phyloP scores from a whole-genome alignment of 2,113 vertebrate genomes.

The Prionailurus viverrinus region DNA sequence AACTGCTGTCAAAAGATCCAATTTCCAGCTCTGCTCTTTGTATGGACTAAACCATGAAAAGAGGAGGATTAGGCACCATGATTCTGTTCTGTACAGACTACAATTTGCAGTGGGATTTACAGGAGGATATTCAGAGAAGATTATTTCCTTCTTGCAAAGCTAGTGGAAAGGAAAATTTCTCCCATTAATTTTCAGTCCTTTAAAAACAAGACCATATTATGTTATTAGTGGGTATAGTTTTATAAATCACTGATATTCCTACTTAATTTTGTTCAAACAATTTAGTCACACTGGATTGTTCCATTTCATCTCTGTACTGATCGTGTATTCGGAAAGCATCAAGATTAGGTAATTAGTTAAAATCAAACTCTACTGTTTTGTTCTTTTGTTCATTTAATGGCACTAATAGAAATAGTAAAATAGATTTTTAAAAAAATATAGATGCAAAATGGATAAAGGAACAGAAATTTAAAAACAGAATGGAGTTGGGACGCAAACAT shows the following conservation, averaged over 20 bases:
- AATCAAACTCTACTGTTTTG: constrained; percentile 56
- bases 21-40: constrained; percentile 82
- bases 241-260: constrained; percentile 53
- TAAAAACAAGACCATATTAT: constrained; percentile 67
- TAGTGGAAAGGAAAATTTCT: constrained; percentile 78
- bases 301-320: constrained; percentile 41
- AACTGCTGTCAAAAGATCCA: constrained; percentile 84
- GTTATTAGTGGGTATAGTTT: constrained; percentile 36
- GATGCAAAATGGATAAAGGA: background rate
- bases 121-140: constrained; percentile 81
- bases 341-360: constrained; percentile 62
- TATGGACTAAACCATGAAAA: constrained; percentile 78
- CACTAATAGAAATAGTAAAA: constrained; percentile 38
- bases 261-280: constrained; percentile 57
- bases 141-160: constrained; percentile 80
- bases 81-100: constrained; percentile 75
- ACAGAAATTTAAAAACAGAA: constrained; percentile 42
- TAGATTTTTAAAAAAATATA: background rate
- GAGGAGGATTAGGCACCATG: constrained; percentile 80
- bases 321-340: background rate
- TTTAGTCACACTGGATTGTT: constrained; percentile 31
- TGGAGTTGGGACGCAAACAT: constrained; percentile 27
- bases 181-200: constrained; percentile 77
- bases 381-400: constrained; percentile 57
- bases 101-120: constrained; percentile 81